Base-by-base conservation (phyloP, 2,797 vertebrate species). In the Sarcophilus harrisii region DNA sequence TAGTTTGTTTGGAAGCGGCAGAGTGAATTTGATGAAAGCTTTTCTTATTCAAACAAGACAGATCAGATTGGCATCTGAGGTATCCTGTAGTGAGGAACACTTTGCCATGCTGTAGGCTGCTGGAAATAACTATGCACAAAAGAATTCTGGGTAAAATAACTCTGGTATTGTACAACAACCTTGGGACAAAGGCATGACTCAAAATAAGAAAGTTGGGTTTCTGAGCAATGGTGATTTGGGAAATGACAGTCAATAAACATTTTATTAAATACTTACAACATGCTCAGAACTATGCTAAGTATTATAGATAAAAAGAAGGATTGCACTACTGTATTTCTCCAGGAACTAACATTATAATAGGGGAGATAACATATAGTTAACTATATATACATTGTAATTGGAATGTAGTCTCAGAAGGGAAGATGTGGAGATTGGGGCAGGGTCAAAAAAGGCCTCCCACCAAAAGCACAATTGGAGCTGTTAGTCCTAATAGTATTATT, bases 121-220 rank as follows among this genome's bases (percentile, higher is more conserved):
- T 96, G 54, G 90, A 96, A 95, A 96, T 96, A 93, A 96, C 97
- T 96, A 92, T 92, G 55, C 92, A 89, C 5, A 89, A 91, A 81
- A 91, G 10, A 90, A 58, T 1, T 59, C 59, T 96, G 90, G 96
- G 60, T 58, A 54, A 96, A 91, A 95, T 94, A 89, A 62, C 96
- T 96, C 90, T 58, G 91, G 90, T 95, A 90, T 94, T 96, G n/a
- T 57, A 59, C 45, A 96, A 92, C 38, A 97, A 95, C 95, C 94
- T 96, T 91, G 95, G 95, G 95, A 97, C 57, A 97, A 93, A 96
- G 0, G 3, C 32, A 57, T 59, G 95, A 30, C 92, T 0, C 4
- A n/a, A 95, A 91, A 45, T 54, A 16, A 38, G 60, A 60, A 96
- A 66, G 93, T 52, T 14, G 54, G 73, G 52, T 92, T 81, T n/a